phyloP scores from a whole-genome alignment of 2,888 invertebrate species.

The Scaptomyza tumidula region DNA sequence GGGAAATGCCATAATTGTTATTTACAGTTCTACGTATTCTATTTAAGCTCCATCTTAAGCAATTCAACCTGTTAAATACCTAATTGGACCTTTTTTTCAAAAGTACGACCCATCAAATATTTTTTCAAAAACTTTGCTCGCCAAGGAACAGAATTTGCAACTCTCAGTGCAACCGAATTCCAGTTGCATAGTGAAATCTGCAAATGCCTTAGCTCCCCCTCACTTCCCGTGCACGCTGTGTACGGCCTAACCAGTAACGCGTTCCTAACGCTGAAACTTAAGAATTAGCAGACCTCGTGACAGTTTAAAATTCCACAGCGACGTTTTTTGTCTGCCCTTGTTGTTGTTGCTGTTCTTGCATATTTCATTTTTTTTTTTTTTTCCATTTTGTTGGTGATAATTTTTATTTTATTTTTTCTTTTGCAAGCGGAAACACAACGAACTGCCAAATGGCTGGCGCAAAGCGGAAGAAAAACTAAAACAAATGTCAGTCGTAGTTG shows the following conservation, averaged over 20 bases:
- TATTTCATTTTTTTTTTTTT: conserved; percentile 49
- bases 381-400: conserved; percentile 21
- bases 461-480: conserved; percentile 80
- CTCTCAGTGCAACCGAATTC: background rate
- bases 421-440: conserved; percentile 64
- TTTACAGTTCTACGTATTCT: no score
- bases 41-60: background rate
- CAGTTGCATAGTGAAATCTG: conserved; percentile 12
- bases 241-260: conserved; percentile 15
- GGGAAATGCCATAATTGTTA: no score
- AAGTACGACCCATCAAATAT: background rate
- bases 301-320: conserved; percentile 68
- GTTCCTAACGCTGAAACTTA: conserved; percentile 29
- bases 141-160: background rate
- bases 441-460: conserved; percentile 78
- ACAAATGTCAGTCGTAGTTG: conserved; percentile 78
- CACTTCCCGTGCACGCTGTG: background rate
- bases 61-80: background rate
- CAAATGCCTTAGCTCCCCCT: conserved; percentile 9
- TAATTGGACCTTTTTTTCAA: background rate
- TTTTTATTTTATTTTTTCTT: conserved; percentile 14
- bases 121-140: background rate
- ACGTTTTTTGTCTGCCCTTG: conserved; percentile 24
- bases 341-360: conserved; percentile 53
- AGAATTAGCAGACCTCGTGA: conserved; percentile 61